Evolutionary conservation across 2,888 invertebrate species (phyloP).

Genomic region (Andrena praecox): DNA sequence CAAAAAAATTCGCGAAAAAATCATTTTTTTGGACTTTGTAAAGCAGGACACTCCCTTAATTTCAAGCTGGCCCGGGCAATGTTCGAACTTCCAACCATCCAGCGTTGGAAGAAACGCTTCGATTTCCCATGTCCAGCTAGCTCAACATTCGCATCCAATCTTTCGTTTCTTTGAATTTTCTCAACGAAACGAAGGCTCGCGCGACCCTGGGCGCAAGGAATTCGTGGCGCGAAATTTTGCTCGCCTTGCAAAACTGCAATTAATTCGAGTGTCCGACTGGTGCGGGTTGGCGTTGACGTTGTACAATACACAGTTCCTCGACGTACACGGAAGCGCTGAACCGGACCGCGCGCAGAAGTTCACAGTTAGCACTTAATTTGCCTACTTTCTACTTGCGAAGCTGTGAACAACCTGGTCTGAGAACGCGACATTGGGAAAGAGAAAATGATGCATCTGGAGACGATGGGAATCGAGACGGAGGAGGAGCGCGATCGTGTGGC

Average conservation of each 20-base stretch:
- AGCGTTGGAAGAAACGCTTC: conserved; percentile 21
- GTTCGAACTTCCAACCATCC: conserved; percentile 21
- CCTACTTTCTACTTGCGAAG: conserved; percentile 64
- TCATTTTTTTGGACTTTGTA: too few species aligned
- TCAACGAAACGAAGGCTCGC: background rate
- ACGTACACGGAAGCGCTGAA: conserved; percentile 57
- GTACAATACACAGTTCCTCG: conserved; percentile 29
- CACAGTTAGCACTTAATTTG: conserved; percentile 68
- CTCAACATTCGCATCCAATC: conserved; percentile 17
- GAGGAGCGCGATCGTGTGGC: background rate
- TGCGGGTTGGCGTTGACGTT: conserved; percentile 38
- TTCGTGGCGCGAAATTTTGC: conserved; percentile 39
- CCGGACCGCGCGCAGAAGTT: conserved; percentile 50
- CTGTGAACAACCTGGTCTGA: conserved; percentile 47
- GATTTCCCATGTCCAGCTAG: conserved; percentile 2
- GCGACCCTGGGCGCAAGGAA: background rate
- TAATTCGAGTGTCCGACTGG: conserved; percentile 70
- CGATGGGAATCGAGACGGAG: conserved; percentile 24
- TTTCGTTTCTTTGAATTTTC: conserved; percentile 11
- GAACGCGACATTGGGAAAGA: conserved; percentile 49
- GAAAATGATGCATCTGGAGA: conserved; percentile 49
- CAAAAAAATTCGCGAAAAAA: too few species aligned
- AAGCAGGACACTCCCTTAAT: too few species aligned
- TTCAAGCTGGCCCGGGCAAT: conserved; percentile 38
- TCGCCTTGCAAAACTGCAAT: conserved; percentile 68